Base-by-base conservation (phyloP, 2,888 invertebrate species). In the Euzophera pinguis region DNA sequence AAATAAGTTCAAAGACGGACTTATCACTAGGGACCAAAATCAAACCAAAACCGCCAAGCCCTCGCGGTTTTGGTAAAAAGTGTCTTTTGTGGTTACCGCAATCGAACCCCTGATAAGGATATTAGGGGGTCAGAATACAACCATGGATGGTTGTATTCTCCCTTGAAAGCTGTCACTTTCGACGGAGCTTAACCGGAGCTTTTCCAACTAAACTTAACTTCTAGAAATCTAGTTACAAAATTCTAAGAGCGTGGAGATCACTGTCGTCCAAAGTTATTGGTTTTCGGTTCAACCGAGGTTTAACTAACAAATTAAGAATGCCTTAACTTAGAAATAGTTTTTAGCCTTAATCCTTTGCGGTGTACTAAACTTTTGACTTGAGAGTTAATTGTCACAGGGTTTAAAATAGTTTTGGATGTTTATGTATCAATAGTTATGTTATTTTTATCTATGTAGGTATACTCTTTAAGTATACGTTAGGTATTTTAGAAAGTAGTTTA, bases 241-340 rank as follows among this genome's bases (percentile, higher is more conserved):
- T 41, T 17, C 41, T 41, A 10, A 10, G 41, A 41, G 41, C 41
- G 37, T 41, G 22, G 27, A 12, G 43, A 43, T 43, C 43, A 43
- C 43, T 29, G 22, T 22, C 22, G 45, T 34, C 45, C 13, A 3
- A 12, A 16, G 9, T 45, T 45, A 32, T 45, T 45, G 45, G 32
- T 32, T 43, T 43, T 43, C 27, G 42, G 42, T 32, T 45, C 1
- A 39, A 39, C 39, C 39, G 10, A 16, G 14, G 16, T 39, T 39
- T 9, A 16, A 7, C 45, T 34, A 45, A 45, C 14, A 16, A 43
- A 43, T 29, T 29, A 43, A 29, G 43, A 43, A 43, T 14, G 29
- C 13, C 37, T 38, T n/a, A n/a, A n/a, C n/a, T n/a, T 38, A 8
- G 13, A 13, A 38, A 38, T 38, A 38, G 37, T 38, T 38, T 35